Base-by-base conservation (phyloP, 2,888 invertebrate genomes). In the Acleris holmiana region DNA sequence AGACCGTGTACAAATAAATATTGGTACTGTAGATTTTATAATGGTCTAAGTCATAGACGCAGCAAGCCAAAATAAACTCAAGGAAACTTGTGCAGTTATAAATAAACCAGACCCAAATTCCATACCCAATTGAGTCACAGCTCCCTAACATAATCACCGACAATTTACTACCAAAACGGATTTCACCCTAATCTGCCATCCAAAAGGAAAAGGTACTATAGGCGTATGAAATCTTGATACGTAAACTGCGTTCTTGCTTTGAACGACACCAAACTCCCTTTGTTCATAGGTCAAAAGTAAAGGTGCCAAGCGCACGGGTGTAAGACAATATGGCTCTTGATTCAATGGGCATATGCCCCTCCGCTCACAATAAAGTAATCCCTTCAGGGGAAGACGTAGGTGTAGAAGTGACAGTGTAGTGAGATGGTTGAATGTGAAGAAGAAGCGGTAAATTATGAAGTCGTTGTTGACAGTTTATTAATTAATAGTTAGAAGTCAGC, bases 261-360 rank as follows among this genome's bases (percentile, higher is more conserved):
- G 8, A 29, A 8, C 29, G 29, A 29, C 35, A 4, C 3, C 35
- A 35, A 71, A 71, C 73, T 72, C 68, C 70, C 68, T 76, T 72
- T 69, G 71, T 74, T 73, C 70, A 66, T 69, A 74, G 73, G 73
- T 73, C 59, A 71, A 68, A 69, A 71, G 69, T 71, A 70, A 73
- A 75, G 67, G 51, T 71, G 63, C 61, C 66, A 51, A 64, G 70
- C 68, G 68, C 67, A 67, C 69, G 54, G 59, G 66, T 68, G 66
- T 57, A 77, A 84, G 79, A 81, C 80, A 83, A 85, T 84, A 44
- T 79, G 82, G 69, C 71, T 73, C 75, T 77, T 84, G 85, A 82
- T 83, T 85, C 79, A 83, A 75, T 76, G 77, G 78, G 77, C 70
- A 73, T 71, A 75, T 75, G 75, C 70, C 70, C 71, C 66, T 67